Evolutionary conservation across 2,113 vertebrate species (phyloP).

Genomic region (Himantopus leucocephalus): DNA sequence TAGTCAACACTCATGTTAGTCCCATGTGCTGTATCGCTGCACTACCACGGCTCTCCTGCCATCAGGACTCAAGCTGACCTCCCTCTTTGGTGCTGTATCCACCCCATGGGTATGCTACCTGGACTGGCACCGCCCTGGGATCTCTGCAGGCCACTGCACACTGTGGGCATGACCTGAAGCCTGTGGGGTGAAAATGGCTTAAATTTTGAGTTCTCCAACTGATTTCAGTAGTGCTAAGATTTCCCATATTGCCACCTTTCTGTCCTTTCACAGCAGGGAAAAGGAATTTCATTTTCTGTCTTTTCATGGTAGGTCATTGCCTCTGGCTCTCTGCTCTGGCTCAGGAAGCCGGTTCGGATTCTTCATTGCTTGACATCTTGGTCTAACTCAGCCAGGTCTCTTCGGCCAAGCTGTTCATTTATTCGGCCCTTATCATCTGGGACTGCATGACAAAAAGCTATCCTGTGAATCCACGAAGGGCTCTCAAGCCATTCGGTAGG

Average conservation of each 20-base stretch:
- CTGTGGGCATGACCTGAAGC: background rate
- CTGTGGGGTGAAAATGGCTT: background rate
- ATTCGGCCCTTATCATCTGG: background rate
- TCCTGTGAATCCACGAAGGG: background rate
- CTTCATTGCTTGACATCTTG: background rate
- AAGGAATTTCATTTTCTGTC: background rate
- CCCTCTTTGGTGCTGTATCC: background rate
- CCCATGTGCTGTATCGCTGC: rapidly evolving
- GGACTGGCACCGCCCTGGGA: background rate
- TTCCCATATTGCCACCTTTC: background rate
- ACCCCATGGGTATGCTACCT: background rate
- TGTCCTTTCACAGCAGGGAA: background rate
- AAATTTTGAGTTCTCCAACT: background rate
- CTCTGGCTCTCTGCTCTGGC: background rate
- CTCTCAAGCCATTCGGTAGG: background rate
- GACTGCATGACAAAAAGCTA: background rate
- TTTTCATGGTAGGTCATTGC: background rate
- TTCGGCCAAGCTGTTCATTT: background rate
- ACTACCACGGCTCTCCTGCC: background rate
- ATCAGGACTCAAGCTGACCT: background rate
- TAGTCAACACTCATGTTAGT: background rate
- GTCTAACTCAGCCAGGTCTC: background rate
- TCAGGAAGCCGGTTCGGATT: background rate
- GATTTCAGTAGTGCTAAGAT: background rate
- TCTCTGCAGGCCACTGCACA: background rate